These are phyloP conservation scores for Aplochiton taeniatus DNA, from an alignment of 2,797 vertebrate species.

Conservation along the genomic window DNA sequence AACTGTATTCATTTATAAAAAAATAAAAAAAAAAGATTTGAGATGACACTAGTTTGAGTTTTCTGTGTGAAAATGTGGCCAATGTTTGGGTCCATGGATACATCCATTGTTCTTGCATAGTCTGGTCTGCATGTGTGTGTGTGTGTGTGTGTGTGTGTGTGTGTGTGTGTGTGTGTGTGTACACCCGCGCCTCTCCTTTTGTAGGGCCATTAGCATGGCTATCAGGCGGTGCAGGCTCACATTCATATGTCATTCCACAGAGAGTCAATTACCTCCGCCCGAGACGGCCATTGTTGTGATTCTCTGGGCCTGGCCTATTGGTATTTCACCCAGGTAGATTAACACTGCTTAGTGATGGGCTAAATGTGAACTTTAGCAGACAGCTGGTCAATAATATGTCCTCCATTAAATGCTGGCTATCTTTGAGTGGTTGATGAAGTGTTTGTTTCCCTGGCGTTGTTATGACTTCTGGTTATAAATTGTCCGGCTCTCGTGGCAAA, in stretches of 20 bases:
- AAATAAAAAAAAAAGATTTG: too few relatives aligned
- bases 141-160: slow-evolving; percentile 11
- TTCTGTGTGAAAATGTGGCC: neutral
- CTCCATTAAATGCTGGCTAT: neutral
- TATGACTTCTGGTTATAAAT: neutral
- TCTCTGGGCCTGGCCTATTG: slow-evolving; percentile 28
- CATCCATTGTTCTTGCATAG: neutral
- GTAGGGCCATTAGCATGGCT: slow-evolving; percentile 50
- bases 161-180: neutral
- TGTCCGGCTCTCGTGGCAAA: too few relatives aligned
- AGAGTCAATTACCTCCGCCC: slow-evolving; percentile 38
- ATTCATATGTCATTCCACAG: slow-evolving; percentile 29
- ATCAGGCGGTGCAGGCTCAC: slow-evolving; percentile 45
- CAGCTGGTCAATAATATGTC: neutral
- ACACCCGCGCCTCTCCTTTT: slow-evolving; percentile 3
- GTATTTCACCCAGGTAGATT: slow-evolving; percentile 29
- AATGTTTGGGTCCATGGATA: neutral
- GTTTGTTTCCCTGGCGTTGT: neutral
- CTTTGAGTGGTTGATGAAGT: slow-evolving; percentile 12
- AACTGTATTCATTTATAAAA: too few relatives aligned
- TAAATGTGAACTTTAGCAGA: slow-evolving; percentile 32
- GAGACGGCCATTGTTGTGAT: slow-evolving; percentile 26
- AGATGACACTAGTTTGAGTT: neutral
- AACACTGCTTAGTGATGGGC: slow-evolving; percentile 30
- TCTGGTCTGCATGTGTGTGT: slow-evolving; percentile 2